Conservation (phyloP, 2,113 vertebrate genomes). For the Etheostoma cragini region DNA sequence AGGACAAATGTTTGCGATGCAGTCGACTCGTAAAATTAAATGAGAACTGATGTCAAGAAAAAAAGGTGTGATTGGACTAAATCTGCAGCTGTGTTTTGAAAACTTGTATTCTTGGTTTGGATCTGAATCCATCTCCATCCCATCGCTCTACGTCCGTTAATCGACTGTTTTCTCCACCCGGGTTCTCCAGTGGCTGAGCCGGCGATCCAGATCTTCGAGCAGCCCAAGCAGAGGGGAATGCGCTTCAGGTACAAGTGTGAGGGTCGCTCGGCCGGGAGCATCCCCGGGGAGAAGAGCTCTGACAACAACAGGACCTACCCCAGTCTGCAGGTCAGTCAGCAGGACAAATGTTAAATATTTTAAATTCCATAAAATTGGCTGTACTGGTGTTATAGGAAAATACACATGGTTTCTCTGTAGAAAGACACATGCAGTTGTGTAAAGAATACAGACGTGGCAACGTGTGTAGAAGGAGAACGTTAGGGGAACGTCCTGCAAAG, state of each 20-base stretch:
- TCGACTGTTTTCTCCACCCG: neutral
- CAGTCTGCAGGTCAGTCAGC: slow-evolving; percentile 89
- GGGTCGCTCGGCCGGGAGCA: slow-evolving; percentile 97
- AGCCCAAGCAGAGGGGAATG: slow-evolving; percentile 97
- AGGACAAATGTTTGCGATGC: too few species aligned
- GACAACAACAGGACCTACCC: slow-evolving; percentile 97
- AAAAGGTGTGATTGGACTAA: neutral
- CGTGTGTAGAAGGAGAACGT: too few species aligned
- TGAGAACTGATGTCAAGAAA: too few species aligned
- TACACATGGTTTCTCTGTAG: too few species aligned
- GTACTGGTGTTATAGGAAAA: too few species aligned
- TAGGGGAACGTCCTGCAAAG: too few species aligned
- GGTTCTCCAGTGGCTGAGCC: slow-evolving; percentile 82
- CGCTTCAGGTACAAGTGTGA: slow-evolving; percentile 98
- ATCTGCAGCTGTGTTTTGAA: neutral
- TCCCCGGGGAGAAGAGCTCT: slow-evolving; percentile 93
- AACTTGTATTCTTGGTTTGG: neutral
- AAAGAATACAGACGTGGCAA: too few species aligned
- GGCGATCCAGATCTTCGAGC: slow-evolving; percentile 92
- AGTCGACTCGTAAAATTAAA: too few species aligned
- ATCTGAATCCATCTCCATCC: neutral
- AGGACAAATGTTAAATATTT: too few species aligned
- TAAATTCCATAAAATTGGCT: too few species aligned
- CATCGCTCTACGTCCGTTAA: neutral
- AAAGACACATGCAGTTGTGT: too few species aligned